These are phyloP conservation scores for Steromphala cineraria DNA, from an alignment of 2,888 invertebrate genomes.

Conservation along the genomic window DNA sequence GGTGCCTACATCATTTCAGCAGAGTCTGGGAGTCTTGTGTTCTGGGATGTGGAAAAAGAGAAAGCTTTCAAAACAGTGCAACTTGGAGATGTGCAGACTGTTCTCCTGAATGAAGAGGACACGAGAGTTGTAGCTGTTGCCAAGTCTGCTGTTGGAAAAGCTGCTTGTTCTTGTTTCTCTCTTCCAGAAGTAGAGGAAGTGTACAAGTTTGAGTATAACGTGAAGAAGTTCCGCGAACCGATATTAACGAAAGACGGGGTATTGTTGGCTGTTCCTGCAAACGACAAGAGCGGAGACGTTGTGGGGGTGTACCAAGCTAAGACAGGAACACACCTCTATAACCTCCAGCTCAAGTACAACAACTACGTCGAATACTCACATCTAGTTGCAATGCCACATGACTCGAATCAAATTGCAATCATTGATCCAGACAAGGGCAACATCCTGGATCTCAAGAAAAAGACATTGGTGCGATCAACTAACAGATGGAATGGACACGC, in stretches of 20 bases:
- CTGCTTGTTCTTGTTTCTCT: conserved; percentile 60
- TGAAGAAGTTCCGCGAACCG: conserved; percentile 85
- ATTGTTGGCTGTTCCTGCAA: conserved; percentile 80
- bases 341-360: conserved; percentile 70
- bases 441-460: conserved; percentile 91
- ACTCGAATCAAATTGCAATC: conserved; percentile 85
- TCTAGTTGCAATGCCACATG: conserved; percentile 74
- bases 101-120: conserved; percentile 85
- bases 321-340: conserved; percentile 81
- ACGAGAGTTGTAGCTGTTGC: conserved; percentile 86
- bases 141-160: conserved; percentile 65
- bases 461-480: conserved; percentile 89
- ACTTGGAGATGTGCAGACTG: conserved; percentile 86
- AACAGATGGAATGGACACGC: conserved; percentile 91
- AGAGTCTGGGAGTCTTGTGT: conserved; percentile 91
- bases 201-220: conserved; percentile 89
- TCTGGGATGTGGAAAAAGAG: conserved; percentile 89
- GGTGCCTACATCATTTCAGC: conserved; percentile 90
- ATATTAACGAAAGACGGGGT: conserved; percentile 89
- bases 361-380: conserved; percentile 70
- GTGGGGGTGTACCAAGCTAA: conserved; percentile 88
- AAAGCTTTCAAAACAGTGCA: conserved; percentile 88
- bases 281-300: conserved; percentile 91
- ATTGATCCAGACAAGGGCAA: conserved; percentile 90
- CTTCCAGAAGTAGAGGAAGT: conserved; percentile 84